Base-by-base conservation (phyloP, 2,888 invertebrate genomes). In the Drosophila barbarae region DNA sequence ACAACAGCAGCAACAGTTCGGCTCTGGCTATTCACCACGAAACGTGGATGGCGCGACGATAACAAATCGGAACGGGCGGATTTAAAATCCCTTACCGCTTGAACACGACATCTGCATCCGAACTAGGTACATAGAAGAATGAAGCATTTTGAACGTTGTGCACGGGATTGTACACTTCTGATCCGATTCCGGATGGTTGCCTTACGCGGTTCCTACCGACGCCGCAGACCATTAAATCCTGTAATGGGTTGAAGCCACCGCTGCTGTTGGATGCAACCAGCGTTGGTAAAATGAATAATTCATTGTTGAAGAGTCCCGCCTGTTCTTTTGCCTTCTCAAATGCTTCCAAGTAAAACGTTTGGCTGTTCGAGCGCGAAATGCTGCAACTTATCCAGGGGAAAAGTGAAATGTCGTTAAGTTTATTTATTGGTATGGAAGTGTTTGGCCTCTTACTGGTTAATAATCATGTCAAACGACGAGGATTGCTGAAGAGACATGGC, bases 381-480 rank as follows among this genome's bases (percentile, higher is more conserved):
- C 30, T 42, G 52, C 52, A 42, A 13, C 18, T 15, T 1, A 12
- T 30, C 44, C 42, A 15, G 28, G 12, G 35, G 9, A 23, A 26
- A 26, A 35, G 2, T 10, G 4, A 8, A 13, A 8, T 8, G 3
- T 4, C 12, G 18, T 26, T 2, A 10, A 12, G 15, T 21, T 41
- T 21, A 10, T 13, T 13, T 23, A 0, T 8, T 10, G 10, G 6
- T 12, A 18, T 13, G 3, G 0, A 26, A 18, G 1, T 12, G 1
- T 26, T 26, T 6, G 26, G 26, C 26, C 8, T 9, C 68, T 68
- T 50, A 68, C 67, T 68, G 41, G n/a, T 60, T 49, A 15, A 67
- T 23, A 30, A 28, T 36, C 41, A 59, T 26, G 28, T 32, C 52
- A 7, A 53, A 30, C 15, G 67, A 67, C 1, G 66, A 39, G 7